Evolutionary conservation across 2,888 invertebrate species (phyloP).

Genomic region (Ennomos quercinarius): DNA sequence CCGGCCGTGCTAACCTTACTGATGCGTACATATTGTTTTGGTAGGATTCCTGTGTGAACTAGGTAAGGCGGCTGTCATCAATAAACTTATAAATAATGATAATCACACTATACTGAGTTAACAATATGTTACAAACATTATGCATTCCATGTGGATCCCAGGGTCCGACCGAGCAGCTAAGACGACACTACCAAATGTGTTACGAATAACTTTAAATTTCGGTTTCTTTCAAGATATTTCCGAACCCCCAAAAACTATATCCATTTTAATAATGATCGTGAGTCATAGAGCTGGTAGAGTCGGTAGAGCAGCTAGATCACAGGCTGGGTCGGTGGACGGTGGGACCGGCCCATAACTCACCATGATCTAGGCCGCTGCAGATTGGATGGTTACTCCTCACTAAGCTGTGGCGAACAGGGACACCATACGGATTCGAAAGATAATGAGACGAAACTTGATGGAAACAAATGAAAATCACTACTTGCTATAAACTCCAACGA

Average conservation of each 20-base stretch:
- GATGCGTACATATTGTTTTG: too few species aligned
- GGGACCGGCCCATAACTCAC: slow-evolving; percentile 32
- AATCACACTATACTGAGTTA: too few species aligned
- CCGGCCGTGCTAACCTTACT: too few species aligned
- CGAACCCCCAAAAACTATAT: slow-evolving; percentile 24
- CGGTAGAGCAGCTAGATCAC: slow-evolving; percentile 3
- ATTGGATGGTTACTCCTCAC: slow-evolving; percentile 24
- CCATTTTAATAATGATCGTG: slow-evolving; percentile 35
- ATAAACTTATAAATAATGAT: too few species aligned
- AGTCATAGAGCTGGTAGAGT: slow-evolving; percentile 12
- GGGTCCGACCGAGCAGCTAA: background rate
- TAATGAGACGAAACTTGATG: background rate
- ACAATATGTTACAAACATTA: too few species aligned
- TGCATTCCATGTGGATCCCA: too few species aligned
- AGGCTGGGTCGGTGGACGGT: background rate
- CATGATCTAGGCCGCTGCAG: slow-evolving; percentile 37
- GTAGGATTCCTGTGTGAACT: too few species aligned
- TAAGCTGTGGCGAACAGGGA: slow-evolving; percentile 1
- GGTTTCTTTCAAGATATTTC: slow-evolving; percentile 35
- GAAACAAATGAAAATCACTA: too few species aligned
- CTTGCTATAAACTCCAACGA: too few species aligned
- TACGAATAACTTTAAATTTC: slow-evolving; percentile 21
- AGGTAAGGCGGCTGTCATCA: too few species aligned
- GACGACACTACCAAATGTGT: slow-evolving; percentile 1
- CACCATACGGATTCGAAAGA: background rate